Evolutionary conservation across 2,797 vertebrate genomes (phyloP), one percentile per base, ranked within the genome.

Genomic region (Siniperca scherzeri): DNA sequence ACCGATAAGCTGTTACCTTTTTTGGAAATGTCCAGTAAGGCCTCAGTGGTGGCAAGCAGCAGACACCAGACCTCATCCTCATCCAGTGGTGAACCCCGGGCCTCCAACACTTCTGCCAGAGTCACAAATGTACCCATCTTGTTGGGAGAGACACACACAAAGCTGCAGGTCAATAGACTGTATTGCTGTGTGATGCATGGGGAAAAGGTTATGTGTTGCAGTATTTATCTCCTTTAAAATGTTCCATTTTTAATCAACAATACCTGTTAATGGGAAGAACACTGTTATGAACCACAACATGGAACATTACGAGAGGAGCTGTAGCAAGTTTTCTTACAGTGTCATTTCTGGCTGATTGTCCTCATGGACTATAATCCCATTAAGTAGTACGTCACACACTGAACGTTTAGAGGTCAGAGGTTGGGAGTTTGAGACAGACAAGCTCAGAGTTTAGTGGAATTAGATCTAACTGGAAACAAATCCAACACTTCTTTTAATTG

Each of bases 41-140:
- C 90, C 69, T 95, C 92, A 9, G 94, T 89, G 69, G 95, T 94
- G 80, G 95, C 86, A 2, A 95, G 91, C 82, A 98, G 94, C 44
- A 98, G 91, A 87, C 96, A 96, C 97, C 98, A 99, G 86, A 98
- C 95, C 89, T 98, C 97, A 22, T 96, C 96, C 84, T 98, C 97
- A 27, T 96, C 96, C 84, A 99, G 90, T 44, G 97, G 94, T 60
- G 96, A 95, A 59, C 96, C 97, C 92, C 95, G 96, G 83, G 93
- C 95, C 93, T 97, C 96, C 90, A 98, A 85, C 91, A 96, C 96
- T 75, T 97, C 96, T 27, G 96, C 95, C 94, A 99, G 95, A 77
- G 97, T 97, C 94, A 97, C 96, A 70, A 96, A 97, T 4, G 93
- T 96, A 36, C 87, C 97, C 97, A 98, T 97, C 44, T 94, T 96